These are phyloP conservation scores for Orientallactaga bullata DNA, from an alignment of 2,113 vertebrate species.

Conservation along the genomic window DNA sequence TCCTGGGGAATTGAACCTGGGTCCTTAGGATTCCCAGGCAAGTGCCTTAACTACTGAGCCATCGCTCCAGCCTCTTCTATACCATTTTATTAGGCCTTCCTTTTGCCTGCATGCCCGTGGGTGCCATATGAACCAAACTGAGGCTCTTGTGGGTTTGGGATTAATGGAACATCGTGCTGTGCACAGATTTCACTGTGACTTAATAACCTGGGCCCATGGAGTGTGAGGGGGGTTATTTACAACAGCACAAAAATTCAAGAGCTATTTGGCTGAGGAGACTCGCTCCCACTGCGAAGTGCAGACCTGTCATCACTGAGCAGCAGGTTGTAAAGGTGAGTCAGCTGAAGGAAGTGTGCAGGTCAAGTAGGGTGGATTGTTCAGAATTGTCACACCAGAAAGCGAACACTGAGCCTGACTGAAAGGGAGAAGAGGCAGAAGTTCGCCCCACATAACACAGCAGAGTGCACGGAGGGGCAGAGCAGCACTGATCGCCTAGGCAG, in stretches of 20 bases:
- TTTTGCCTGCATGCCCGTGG: background rate
- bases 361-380: background rate
- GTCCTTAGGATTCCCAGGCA: too few relatives aligned
- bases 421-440: background rate
- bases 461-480: too few relatives aligned
- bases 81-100: background rate
- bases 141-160: constrained; percentile 50
- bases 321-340: constrained; percentile 45
- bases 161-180: constrained; percentile 41
- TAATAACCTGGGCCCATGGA: constrained; percentile 46
- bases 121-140: background rate
- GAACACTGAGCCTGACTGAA: background rate
- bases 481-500: too few relatives aligned
- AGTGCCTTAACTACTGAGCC: too few relatives aligned
- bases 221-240: constrained; percentile 47
- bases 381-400: constrained; percentile 29
- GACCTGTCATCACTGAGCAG: background rate
- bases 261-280: constrained; percentile 24
- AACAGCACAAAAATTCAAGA: constrained; percentile 8
- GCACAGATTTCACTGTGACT: constrained; percentile 51
- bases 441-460: background rate
- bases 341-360: constrained; percentile 43
- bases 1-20: too few relatives aligned
- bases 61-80: too few relatives aligned
- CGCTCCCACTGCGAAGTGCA: constrained; percentile 57